Evolutionary conservation across 2,888 invertebrate species (phyloP).

Genomic region (Drosophila fulvimacula): DNA sequence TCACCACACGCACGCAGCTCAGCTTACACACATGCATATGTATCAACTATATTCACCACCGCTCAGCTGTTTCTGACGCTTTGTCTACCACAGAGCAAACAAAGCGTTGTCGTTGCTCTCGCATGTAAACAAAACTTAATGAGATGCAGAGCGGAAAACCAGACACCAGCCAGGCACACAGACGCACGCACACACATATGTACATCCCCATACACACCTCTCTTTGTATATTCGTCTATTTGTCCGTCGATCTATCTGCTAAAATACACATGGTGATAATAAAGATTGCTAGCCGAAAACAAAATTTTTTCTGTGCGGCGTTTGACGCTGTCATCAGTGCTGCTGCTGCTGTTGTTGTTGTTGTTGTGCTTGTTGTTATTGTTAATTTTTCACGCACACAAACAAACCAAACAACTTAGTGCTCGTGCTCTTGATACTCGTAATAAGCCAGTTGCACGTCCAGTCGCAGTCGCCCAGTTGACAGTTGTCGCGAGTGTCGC

Average conservation of each 20-base stretch:
- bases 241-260: slow-evolving; percentile 70
- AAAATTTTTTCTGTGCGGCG: slow-evolving; percentile 47
- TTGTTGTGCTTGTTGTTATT: slow-evolving; percentile 26
- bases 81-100: slow-evolving; percentile 30
- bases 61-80: slow-evolving; percentile 9
- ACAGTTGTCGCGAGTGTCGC: slow-evolving; percentile 46
- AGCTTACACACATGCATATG: background rate
- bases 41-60: slow-evolving; percentile 7
- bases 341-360: slow-evolving; percentile 15
- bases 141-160: slow-evolving; percentile 21
- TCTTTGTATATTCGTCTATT: slow-evolving; percentile 20
- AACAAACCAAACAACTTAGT: slow-evolving; percentile 29
- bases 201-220: background rate
- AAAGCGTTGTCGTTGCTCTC: slow-evolving; percentile 35
- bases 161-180: slow-evolving; percentile 18
- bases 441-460: slow-evolving; percentile 57
- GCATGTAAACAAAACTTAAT: slow-evolving; percentile 67
- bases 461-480: slow-evolving; percentile 43
- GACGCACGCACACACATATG: slow-evolving; percentile 13
- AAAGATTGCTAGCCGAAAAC: slow-evolving; percentile 64
- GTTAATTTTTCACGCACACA: slow-evolving; percentile 46
- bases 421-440: slow-evolving; percentile 29
- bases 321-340: slow-evolving; percentile 32
- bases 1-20: slow-evolving; percentile 18
- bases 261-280: slow-evolving; percentile 70